These are phyloP conservation scores for Phyllopteryx taeniolatus DNA, from an alignment of 2,113 vertebrate species.

Conservation along the genomic window DNA sequence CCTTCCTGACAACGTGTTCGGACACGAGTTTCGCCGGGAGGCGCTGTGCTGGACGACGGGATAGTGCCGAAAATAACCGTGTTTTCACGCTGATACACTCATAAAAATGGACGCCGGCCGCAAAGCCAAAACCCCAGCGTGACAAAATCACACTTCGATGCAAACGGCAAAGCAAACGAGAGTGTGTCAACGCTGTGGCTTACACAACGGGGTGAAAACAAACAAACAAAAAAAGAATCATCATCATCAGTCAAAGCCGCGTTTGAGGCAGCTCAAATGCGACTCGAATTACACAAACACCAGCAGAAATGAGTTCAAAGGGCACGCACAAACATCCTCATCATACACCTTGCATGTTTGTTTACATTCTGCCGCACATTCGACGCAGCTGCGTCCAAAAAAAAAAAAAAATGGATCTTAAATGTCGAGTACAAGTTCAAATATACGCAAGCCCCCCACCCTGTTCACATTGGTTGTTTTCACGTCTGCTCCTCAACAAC, in stretches of 20 bases:
- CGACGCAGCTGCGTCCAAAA: background rate
- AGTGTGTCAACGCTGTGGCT: background rate
- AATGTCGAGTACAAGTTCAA: background rate
- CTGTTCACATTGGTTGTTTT: background rate
- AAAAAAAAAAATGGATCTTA: background rate
- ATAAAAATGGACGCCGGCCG: background rate
- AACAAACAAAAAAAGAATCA: background rate
- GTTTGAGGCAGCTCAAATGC: background rate
- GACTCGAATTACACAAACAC: background rate
- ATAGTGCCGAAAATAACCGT: background rate
- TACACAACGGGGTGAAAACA: background rate
- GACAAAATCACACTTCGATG: accelerated
- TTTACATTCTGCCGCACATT: background rate
- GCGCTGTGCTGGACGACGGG: conserved; percentile 17
- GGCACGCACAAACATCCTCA: background rate
- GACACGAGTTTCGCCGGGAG: conserved; percentile 71
- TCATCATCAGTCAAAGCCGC: background rate
- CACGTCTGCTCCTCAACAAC: background rate
- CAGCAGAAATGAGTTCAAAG: background rate
- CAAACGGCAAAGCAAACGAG: background rate
- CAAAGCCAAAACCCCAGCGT: background rate
- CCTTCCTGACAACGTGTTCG: conserved; percentile 71
- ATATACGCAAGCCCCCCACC: background rate
- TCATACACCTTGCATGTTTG: background rate
- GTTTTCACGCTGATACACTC: background rate